A percentile compares a stretch with the other conserved stretches of the same genome.
phyloP scores from a whole-genome alignment of 1,140 invertebrate species.

The Drosophila erecta region DNA sequence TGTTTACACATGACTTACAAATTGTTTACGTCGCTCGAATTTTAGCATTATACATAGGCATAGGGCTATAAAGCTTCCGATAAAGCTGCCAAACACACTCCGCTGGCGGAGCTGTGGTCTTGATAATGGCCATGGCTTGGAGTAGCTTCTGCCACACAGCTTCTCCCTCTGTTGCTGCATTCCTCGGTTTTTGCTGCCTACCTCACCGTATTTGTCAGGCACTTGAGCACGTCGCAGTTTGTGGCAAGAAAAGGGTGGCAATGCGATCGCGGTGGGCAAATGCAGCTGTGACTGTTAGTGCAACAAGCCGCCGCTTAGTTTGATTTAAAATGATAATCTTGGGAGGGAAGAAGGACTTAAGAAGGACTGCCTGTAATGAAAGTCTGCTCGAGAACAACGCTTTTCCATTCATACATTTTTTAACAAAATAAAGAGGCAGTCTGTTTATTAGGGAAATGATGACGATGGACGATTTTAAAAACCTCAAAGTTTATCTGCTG shows the following conservation, averaged over 20 bases:
- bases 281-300: constrained; percentile 42
- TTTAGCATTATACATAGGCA: constrained; percentile 19
- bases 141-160: constrained; percentile 22
- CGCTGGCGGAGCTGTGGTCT: constrained; percentile 41
- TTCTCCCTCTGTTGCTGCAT: constrained; percentile 22
- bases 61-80: constrained; percentile 16
- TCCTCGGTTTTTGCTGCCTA: constrained; percentile 62
- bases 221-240: constrained; percentile 69
- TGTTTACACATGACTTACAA: constrained; percentile 84
- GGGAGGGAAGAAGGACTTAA: background rate
- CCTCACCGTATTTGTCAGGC: constrained; percentile 75
- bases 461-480: too few species aligned
- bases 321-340: constrained; percentile 29
- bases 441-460: too few species aligned
- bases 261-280: background rate
- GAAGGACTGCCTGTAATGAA: background rate
- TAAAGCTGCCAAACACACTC: constrained; percentile 33
- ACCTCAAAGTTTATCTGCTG: background rate
- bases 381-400: too few species aligned
- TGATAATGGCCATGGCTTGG: constrained; percentile 55
- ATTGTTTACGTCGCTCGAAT: constrained; percentile 78
- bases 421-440: too few species aligned
- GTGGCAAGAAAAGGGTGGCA: constrained; percentile 18
- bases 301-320: constrained; percentile 36
- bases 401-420: too few species aligned